phyloP scores from a whole-genome alignment of 2,113 vertebrate genomes.

The Macaca nemestrina region DNA sequence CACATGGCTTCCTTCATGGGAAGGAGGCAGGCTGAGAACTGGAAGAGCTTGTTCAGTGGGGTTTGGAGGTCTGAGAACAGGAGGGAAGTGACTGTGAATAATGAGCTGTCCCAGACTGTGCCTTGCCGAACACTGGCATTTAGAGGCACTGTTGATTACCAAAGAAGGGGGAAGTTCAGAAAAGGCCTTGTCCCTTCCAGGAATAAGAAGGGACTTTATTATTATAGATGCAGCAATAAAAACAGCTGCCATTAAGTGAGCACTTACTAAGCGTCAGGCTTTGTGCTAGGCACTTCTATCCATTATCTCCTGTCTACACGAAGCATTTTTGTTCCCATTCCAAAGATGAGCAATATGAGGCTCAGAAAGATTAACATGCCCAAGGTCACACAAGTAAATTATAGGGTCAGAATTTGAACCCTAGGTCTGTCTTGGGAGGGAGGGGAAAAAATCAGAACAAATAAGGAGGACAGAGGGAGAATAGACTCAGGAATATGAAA shows the following conservation, averaged over 20 bases:
- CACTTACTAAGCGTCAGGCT: neutral
- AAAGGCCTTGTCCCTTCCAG: slow-evolving; percentile 56
- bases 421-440: slow-evolving; percentile 5
- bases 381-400: neutral
- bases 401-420: neutral
- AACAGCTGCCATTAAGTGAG: slow-evolving; percentile 6
- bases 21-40: slow-evolving; percentile 73
- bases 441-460: neutral
- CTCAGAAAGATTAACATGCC: neutral
- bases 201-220: slow-evolving; percentile 57
- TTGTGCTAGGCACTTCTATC: neutral
- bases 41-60: slow-evolving; percentile 78
- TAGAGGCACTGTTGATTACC: neutral
- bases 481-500: neutral
- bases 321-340: slow-evolving; percentile 6
- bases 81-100: slow-evolving; percentile 71
- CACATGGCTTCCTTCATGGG: slow-evolving; percentile 69
- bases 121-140: slow-evolving; percentile 34
- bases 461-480: neutral
- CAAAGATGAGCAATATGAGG: neutral
- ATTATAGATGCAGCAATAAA: slow-evolving; percentile 30
- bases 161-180: slow-evolving; percentile 51
- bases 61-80: slow-evolving; percentile 55
- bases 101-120: slow-evolving; percentile 50
- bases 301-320: neutral